These are phyloP conservation scores for Pan troglodytes DNA, from an alignment of 2,113 vertebrate species.

Conservation along the genomic window NHGRI_mPanTro3-v2.1_pri NC_072404.2:36631001-36631500, in stretches of 20 bases:
- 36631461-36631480: background rate
- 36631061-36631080: background rate
- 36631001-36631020: accelerated
- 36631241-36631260: background rate
- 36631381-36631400: background rate
- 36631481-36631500: background rate
- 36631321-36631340: background rate
- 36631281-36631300: accelerated
- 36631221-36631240: background rate
- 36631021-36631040: accelerated
- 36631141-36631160: background rate
- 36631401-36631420: background rate
- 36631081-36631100: background rate
- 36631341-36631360: no score
- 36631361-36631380: background rate
- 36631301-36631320: background rate
- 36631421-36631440: background rate
- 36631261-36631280: background rate
- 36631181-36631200: background rate
- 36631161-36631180: background rate
- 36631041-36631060: accelerated
- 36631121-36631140: background rate
- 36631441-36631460: background rate
- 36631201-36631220: background rate
- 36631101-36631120: background rate